Percentiles rank a stretch among this genome's conserved stretches.
phyloP scores from a whole-genome alignment of 2,797 vertebrate species.

The Melopsittacus undulatus region DNA sequence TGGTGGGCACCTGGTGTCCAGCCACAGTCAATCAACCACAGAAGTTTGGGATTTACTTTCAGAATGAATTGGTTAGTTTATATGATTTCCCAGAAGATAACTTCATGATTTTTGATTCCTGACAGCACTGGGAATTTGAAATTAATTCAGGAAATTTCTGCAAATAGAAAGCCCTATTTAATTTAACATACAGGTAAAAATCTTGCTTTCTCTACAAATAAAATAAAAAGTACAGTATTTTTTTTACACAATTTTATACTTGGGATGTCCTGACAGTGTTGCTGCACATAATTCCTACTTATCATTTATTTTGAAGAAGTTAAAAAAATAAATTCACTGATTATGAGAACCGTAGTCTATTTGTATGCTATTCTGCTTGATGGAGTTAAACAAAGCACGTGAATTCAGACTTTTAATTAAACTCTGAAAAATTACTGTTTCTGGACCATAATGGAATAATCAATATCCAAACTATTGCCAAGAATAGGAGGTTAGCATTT shows the following conservation, averaged over 20 bases:
- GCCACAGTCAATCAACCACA: neutral
- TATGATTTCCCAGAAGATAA: neutral
- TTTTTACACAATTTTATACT: neutral
- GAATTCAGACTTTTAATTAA: slow-evolving; percentile 12
- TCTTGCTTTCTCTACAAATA: neutral
- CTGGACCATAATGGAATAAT: neutral
- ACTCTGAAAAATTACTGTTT: neutral
- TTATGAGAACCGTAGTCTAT: neutral
- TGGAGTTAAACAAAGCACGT: neutral
- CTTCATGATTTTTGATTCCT: neutral
- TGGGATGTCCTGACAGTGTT: rapidly evolving
- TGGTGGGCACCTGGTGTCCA: neutral
- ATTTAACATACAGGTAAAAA: neutral
- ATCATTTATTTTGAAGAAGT: neutral
- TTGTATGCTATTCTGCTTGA: neutral
- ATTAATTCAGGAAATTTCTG: neutral
- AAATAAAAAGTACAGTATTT: neutral
- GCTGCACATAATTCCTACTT: neutral
- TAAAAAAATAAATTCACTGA: neutral
- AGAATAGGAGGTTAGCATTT: neutral
- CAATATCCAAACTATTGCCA: neutral
- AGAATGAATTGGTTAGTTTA: neutral
- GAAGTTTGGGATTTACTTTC: neutral
- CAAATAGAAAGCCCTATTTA: neutral
- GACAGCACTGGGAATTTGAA: neutral